Percentiles rank a stretch among this genome's conserved stretches.
These are phyloP conservation scores for Ctenopoma kingsleyae DNA, from an alignment of 2,797 vertebrate species.

Conservation along the genomic window DNA sequence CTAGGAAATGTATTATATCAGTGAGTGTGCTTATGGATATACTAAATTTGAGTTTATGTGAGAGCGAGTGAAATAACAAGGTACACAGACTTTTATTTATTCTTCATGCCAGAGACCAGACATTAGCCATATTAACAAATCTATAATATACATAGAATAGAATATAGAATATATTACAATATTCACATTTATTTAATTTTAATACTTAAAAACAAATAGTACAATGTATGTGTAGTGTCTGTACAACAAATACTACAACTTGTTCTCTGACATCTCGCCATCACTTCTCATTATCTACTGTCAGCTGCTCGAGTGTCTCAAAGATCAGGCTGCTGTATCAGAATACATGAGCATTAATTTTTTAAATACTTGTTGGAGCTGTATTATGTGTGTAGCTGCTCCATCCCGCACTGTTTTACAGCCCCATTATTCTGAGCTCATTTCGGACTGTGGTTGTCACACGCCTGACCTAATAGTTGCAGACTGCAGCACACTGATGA, in stretches of 20 bases:
- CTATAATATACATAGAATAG: too few relatives aligned
- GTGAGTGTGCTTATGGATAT: too few relatives aligned
- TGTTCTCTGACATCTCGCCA: not conserved
- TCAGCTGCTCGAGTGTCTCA: constrained; percentile 5
- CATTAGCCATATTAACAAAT: too few relatives aligned
- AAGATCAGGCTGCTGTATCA: constrained; percentile 40
- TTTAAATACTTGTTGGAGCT: constrained; percentile 26
- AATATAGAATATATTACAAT: too few relatives aligned
- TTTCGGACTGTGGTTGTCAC: constrained; percentile 2
- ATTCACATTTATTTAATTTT: too few relatives aligned
- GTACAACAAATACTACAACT: not conserved
- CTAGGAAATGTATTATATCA: too few relatives aligned
- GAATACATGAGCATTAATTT: constrained; percentile 40
- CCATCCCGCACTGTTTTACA: not conserved
- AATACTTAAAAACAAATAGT: too few relatives aligned
- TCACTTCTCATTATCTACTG: not conserved
- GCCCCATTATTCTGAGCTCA: not conserved
- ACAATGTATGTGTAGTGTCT: not conserved
- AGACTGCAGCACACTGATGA: constrained; percentile 22
- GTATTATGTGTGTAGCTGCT: not conserved
- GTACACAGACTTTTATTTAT: too few relatives aligned
- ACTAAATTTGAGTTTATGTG: too few relatives aligned
- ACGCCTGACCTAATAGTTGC: constrained; percentile 11
- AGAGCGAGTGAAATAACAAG: too few relatives aligned
- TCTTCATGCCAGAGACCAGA: too few relatives aligned